phyloP scores from a whole-genome alignment of 1,140 invertebrate genomes.

The Euura saliciscinereae region DNA sequence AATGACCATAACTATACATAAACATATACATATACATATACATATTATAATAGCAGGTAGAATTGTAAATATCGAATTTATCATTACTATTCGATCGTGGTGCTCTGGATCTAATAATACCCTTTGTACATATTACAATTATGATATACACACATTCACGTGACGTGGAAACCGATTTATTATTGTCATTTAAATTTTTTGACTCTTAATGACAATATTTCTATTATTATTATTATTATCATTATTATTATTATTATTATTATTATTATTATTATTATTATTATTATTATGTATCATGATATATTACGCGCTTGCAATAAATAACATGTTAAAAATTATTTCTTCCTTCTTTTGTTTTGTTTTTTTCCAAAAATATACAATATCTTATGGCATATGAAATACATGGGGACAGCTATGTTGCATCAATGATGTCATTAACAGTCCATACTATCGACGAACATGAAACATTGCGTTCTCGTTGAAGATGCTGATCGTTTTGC shows the following conservation, averaged over 20 bases:
- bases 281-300: conserved; percentile 36
- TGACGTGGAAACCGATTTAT: conserved; percentile 25
- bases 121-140: conserved; percentile 25
- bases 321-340: conserved; percentile 46
- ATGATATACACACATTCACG: conserved; percentile 27
- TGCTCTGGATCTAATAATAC: conserved; percentile 44
- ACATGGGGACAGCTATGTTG: too few species aligned
- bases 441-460: too few species aligned
- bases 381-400: too few species aligned
- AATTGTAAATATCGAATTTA: conserved; percentile 39
- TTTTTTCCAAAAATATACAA: not conserved
- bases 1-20: not conserved
- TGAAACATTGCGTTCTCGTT: too few species aligned
- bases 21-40: not conserved
- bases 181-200: not conserved
- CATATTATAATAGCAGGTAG: conserved; percentile 27
- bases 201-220: too few species aligned
- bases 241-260: not conserved
- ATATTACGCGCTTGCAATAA: conserved; percentile 52
- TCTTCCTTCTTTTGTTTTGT: not conserved
- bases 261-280: conserved; percentile 3
- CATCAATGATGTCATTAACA: too few species aligned
- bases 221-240: not conserved
- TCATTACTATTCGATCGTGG: conserved; percentile 33
- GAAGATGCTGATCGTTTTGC: too few species aligned